Conservation (phyloP, 1,140 invertebrate genomes). For the Branchinecta lindahli region DNA sequence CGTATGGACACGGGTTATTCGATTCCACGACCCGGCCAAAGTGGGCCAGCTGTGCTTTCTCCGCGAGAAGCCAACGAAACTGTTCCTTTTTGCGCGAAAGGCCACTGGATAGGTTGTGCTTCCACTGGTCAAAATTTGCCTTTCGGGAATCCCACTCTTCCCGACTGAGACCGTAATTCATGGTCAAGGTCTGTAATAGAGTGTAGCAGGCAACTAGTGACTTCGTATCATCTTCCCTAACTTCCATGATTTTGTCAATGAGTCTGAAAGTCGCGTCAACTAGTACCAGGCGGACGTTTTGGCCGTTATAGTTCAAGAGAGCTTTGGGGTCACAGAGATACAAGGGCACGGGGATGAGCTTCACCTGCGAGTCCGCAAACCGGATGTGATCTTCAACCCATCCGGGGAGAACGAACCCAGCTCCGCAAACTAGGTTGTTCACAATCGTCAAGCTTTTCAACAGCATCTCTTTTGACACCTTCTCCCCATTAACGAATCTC, state of each 20-base stretch:
- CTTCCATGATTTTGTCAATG: constrained; percentile 3
- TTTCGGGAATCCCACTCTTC: constrained; percentile 39
- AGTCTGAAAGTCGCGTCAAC: not conserved
- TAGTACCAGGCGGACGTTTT: constrained; percentile 8
- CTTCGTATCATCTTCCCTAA: constrained; percentile 48
- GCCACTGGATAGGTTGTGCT: constrained; percentile 38
- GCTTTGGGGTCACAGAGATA: not conserved
- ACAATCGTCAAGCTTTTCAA: constrained; percentile 36
- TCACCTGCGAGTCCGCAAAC: constrained; percentile 25
- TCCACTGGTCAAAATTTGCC: constrained; percentile 42
- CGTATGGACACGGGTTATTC: constrained; percentile 26
- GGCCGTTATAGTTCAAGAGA: not conserved
- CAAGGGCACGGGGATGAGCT: not conserved
- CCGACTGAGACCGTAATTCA: constrained; percentile 37
- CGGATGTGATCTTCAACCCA: constrained; percentile 41
- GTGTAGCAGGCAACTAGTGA: constrained; percentile 39
- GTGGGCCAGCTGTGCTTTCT: constrained; percentile 46
- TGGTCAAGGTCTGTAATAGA: constrained; percentile 44
- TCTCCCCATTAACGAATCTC: constrained; percentile 31
- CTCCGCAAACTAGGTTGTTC: constrained; percentile 37
- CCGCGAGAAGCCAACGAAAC: constrained; percentile 41
- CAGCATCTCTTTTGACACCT: constrained; percentile 34
- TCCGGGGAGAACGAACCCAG: constrained; percentile 40
- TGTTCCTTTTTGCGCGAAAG: constrained; percentile 40
- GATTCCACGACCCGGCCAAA: constrained; percentile 38